phyloP scores from a whole-genome alignment of 2,888 invertebrate genomes.

The Calliphora vomitoria region DNA sequence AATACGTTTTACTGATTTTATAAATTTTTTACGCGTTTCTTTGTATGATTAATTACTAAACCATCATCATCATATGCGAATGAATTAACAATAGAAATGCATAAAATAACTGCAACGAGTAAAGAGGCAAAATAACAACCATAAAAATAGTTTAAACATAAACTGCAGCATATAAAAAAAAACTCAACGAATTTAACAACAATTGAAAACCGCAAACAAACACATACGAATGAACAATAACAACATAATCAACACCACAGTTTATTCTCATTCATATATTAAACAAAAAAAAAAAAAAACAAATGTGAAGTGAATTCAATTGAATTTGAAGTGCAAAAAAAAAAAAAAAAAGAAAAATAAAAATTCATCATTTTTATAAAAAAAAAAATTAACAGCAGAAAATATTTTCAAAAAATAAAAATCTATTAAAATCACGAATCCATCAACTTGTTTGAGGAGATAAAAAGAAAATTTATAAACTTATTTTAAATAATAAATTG shows the following conservation, averaged over 20 bases:
- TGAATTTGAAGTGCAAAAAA: constrained; percentile 13
- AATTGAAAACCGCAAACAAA: constrained; percentile 41
- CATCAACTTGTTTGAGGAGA: constrained; percentile 69
- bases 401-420: constrained; percentile 37
- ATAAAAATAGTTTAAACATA: constrained; percentile 58
- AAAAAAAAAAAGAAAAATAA: constrained; percentile 33
- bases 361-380: constrained; percentile 55
- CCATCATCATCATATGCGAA: constrained; percentile 36
- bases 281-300: no score
- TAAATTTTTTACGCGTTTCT: constrained; percentile 33
- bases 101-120: constrained; percentile 33
- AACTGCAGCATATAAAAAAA: constrained; percentile 27
- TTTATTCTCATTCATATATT: constrained; percentile 24
- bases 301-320: constrained; percentile 39
- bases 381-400: constrained; percentile 6
- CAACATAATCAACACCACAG: constrained; percentile 53
- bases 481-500: constrained; percentile 44
- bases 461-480: constrained; percentile 59
- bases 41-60: constrained; percentile 58
- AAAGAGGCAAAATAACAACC: not conserved
- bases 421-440: constrained; percentile 67
- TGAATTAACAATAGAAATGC: constrained; percentile 54
- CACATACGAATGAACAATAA: constrained; percentile 18
- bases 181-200: constrained; percentile 23
- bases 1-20: constrained; percentile 19